A percentile compares a stretch with the other conserved stretches of the same genome.
These are phyloP conservation scores for Nanorana parkeri DNA, from an alignment of 2,113 vertebrate genomes.

Conservation along the genomic window DNA sequence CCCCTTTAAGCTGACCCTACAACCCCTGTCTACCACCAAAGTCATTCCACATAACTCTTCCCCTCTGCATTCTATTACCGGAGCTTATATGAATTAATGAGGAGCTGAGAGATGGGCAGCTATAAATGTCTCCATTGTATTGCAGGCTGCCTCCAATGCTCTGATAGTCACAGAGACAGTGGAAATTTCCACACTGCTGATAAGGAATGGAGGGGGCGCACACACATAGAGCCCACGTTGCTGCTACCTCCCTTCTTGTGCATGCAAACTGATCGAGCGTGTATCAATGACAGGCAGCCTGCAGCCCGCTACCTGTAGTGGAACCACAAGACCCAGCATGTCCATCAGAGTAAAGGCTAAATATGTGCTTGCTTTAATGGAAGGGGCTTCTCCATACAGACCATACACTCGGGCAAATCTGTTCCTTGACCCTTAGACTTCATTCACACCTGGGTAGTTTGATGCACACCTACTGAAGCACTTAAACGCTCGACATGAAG, in stretches of 20 bases:
- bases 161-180: constrained; percentile 37
- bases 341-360: too few relatives aligned
- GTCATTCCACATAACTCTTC: not conserved
- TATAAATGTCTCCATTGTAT: constrained; percentile 50
- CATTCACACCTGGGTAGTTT: too few relatives aligned
- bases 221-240: not conserved
- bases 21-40: too few relatives aligned
- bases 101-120: not conserved
- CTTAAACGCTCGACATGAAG: too few relatives aligned
- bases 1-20: too few relatives aligned
- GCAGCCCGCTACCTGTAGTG: not conserved
- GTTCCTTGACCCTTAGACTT: too few relatives aligned
- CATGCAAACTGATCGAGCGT: too few relatives aligned
- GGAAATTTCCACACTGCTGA: constrained; percentile 51
- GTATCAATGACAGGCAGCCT: too few relatives aligned
- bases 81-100: not conserved
- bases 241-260: not conserved
- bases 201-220: constrained; percentile 42
- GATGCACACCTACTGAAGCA: too few relatives aligned
- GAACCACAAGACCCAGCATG: not conserved
- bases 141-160: constrained; percentile 8
- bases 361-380: too few relatives aligned
- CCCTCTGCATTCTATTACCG: not conserved
- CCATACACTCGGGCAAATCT: too few relatives aligned
- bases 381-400: too few relatives aligned